Base-by-base conservation (phyloP, 2,797 vertebrate genomes). In the Jordanella pulchra region DNA sequence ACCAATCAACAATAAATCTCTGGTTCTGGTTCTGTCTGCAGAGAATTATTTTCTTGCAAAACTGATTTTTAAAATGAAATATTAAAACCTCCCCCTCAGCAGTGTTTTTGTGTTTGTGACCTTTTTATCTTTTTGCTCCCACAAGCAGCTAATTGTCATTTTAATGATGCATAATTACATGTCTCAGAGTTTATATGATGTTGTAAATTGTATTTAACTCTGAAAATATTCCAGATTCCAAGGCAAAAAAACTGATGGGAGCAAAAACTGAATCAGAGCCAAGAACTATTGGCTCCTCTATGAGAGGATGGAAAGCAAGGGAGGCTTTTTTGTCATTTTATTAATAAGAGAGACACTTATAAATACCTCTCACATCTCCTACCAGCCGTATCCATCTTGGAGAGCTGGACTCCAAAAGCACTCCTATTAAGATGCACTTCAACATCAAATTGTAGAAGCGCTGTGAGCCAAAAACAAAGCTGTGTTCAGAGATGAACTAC, bases 361-460 rank as follows among this genome's bases (percentile, higher is more conserved):
- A 45, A 48, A 25, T 27, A 13, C 44, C 54, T 35, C 67, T 60
- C 44, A 60, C 17, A 44, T 70, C 42, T 60, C 28, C 23, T 2
- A 30, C 28, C 25, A 28, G 28, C 45, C 50, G 30, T 32, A 39
- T 71, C 61, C 32, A 71, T 61, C 47, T 39, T 35, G 1, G 14
- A 61, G 30, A 32, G 39, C 48, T 28, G 17, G 44, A 61, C 25
- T 50, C 35, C 15, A 66, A 65, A 42, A 65, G 14, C 42, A 17
- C 71, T 48, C 42, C 44, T 58, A 47, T 65, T 55, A 55, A 72
- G 61, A 53, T 55, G 61, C n/a, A 48, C 48, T 75, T 61, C 54
- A 71, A 71, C 70, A 65, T 18, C 35, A 76, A 81, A 75, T 51
- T 67, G 35, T 53, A 60, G 58, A 35, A 63, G 32, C 9, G 56